These are phyloP conservation scores for Musca vetustissima DNA, from an alignment of 1,140 invertebrate genomes.

Conservation along the genomic window DNA sequence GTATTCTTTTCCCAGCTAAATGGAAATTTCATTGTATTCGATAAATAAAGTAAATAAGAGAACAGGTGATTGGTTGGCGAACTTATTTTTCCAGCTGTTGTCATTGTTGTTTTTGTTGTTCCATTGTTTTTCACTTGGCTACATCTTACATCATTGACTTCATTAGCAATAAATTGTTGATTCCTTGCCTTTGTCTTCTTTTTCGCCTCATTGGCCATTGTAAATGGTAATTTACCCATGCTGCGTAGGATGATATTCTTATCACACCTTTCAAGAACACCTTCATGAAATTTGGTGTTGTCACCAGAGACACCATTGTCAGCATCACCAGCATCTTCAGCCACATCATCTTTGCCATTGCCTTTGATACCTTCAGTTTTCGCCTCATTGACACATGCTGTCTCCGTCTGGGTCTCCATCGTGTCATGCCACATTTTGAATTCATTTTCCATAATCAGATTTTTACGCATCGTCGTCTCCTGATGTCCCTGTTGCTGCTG, in stretches of 20 bases:
- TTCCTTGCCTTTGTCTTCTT: no score
- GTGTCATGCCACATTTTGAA: constrained; percentile 9
- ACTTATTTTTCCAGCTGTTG: no score
- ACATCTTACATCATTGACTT: no score
- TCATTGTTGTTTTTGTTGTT: no score
- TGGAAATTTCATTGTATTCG: no score
- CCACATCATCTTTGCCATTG: constrained; percentile 5
- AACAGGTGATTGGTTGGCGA: no score
- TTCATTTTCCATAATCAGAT: constrained; percentile 8
- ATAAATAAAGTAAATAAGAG: no score
- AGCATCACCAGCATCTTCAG: background rate
- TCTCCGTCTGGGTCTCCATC: background rate
- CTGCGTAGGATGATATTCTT: background rate
- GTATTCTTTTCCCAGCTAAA: no score
- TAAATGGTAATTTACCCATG: no score
- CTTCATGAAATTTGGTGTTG: background rate
- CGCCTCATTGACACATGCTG: background rate
- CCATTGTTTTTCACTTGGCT: no score
- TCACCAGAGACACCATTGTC: background rate
- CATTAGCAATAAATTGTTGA: no score
- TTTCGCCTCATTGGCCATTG: no score
- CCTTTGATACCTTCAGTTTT: background rate
- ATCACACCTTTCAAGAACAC: background rate
- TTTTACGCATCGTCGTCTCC: background rate
- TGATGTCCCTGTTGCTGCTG: background rate